phyloP scores from a whole-genome alignment of 2,113 vertebrate species.

The Alosa alosa region DNA sequence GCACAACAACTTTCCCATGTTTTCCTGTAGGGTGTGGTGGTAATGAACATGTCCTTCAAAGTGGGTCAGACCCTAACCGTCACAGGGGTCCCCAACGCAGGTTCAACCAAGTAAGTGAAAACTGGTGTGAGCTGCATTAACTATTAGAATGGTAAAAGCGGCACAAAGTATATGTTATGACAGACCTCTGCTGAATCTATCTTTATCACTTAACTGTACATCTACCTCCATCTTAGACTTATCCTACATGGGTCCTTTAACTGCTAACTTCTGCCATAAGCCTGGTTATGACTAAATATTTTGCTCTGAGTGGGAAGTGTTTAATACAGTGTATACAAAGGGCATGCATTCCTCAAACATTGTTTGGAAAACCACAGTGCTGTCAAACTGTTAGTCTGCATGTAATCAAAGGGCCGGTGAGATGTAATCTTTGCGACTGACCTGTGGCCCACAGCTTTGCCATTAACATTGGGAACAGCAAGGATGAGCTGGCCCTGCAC shows the following conservation, averaged over 20 bases:
- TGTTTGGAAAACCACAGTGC: neutral
- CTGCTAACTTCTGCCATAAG: neutral
- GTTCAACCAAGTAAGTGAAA: slow-evolving; percentile 61
- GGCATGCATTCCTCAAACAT: neutral
- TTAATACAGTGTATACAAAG: neutral
- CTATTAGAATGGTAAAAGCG: neutral
- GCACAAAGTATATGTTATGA: neutral
- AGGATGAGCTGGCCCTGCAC: slow-evolving; percentile 64
- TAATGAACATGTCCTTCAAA: slow-evolving; percentile 76
- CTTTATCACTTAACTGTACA: neutral
- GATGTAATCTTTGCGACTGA: neutral
- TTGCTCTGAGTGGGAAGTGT: neutral
- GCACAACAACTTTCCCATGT: neutral
- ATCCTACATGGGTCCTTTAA: neutral
- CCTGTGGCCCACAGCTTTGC: slow-evolving; percentile 58
- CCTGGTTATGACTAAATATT: neutral
- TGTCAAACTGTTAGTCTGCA: neutral
- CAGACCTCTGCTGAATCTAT: neutral
- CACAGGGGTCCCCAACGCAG: slow-evolving; percentile 58
- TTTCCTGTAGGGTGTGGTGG: slow-evolving; percentile 55
- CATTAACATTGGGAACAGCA: slow-evolving; percentile 62
- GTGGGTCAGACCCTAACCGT: slow-evolving; percentile 70
- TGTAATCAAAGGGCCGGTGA: neutral
- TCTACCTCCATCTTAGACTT: neutral
- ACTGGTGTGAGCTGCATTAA: neutral